A percentile compares a stretch with the other conserved stretches of the same genome.
phyloP scores from a whole-genome alignment of 2,113 vertebrate genomes.

The Aldabrachelys gigantea region DNA sequence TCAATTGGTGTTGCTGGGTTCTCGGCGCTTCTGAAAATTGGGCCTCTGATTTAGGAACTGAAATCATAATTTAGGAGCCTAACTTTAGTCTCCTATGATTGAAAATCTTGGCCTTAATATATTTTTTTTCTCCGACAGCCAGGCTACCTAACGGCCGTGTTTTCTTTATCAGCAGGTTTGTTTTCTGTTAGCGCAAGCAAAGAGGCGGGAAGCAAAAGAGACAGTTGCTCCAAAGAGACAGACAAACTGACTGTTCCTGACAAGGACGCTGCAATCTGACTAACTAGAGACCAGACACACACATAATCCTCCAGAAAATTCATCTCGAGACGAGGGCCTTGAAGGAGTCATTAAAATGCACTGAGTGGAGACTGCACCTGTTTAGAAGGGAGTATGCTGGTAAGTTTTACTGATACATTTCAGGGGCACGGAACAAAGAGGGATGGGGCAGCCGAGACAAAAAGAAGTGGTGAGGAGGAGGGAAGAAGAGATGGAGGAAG shows the following conservation, averaged over 20 bases:
- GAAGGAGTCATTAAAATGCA: constrained; percentile 75
- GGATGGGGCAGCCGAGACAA: constrained; percentile 33
- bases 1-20: constrained; percentile 21
- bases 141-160: not conserved
- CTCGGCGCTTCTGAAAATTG: not conserved
- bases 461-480: constrained; percentile 19
- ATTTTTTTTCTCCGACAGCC: constrained; percentile 16
- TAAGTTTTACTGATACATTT: not conserved
- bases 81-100: not conserved
- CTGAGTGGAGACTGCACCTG: constrained; percentile 73
- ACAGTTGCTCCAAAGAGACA: constrained; percentile 31
- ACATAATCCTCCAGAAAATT: constrained; percentile 62
- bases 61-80: constrained; percentile 10
- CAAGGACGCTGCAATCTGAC: constrained; percentile 19
- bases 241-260: not conserved
- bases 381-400: constrained; percentile 54
- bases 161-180: constrained; percentile 40
- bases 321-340: constrained; percentile 67
- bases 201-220: not conserved
- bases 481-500: not conserved
- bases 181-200: constrained; percentile 47
- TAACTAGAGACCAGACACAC: constrained; percentile 9
- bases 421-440: constrained; percentile 54
- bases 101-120: not conserved
- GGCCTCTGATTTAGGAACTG: constrained; percentile 9